Percentiles rank a stretch among this genome's conserved stretches.
Evolutionary conservation across 2,797 vertebrate genomes (phyloP).

Genomic region (Chiloscyllium punctatum): DNA sequence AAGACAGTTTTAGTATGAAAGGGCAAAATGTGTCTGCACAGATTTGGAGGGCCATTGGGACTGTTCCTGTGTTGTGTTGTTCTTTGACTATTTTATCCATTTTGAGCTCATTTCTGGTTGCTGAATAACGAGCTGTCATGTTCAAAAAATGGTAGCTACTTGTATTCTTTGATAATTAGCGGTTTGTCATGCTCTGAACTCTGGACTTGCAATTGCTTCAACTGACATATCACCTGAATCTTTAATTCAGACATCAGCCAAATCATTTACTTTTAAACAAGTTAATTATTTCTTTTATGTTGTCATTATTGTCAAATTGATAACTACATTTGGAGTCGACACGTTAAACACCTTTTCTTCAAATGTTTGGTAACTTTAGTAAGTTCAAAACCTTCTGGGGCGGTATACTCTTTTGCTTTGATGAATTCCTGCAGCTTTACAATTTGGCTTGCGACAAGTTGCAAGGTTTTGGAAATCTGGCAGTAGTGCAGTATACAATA

Average conservation of each 20-base stretch:
- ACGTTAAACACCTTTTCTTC: background rate
- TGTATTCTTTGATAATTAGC: background rate
- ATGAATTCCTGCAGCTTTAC: background rate
- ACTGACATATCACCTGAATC: background rate
- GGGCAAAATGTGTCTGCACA: no score
- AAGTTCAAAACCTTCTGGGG: background rate
- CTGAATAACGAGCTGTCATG: background rate
- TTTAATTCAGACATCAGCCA: background rate
- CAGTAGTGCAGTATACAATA: background rate
- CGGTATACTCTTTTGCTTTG: background rate
- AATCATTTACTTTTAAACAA: background rate
- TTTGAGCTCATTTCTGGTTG: background rate
- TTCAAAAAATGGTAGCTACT: constrained; percentile 1
- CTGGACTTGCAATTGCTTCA: background rate
- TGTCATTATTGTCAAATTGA: background rate
- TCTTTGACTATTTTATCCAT: no score
- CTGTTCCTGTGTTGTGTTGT: no score
- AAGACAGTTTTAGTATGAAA: no score
- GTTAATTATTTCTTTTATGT: background rate
- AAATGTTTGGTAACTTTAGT: background rate
- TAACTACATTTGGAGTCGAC: background rate
- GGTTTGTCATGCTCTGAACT: background rate
- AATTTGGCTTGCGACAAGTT: background rate
- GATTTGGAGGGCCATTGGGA: no score
- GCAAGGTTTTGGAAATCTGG: background rate